Conservation (phyloP, 2,113 vertebrate species). For the Rhagologus leucostigma region DNA sequence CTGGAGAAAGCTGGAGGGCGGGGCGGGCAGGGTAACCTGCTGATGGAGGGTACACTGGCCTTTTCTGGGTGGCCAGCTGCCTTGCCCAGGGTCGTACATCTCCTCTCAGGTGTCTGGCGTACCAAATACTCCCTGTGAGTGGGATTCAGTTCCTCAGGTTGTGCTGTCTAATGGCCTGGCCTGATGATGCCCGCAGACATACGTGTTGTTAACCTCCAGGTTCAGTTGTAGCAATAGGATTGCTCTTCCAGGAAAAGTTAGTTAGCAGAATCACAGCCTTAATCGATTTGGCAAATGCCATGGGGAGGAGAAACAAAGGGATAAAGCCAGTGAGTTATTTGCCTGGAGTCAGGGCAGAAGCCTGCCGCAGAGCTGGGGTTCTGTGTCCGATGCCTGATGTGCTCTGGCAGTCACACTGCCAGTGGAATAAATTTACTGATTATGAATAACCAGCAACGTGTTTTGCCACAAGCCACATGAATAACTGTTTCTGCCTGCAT, state of each 20-base stretch:
- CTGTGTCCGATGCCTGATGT: not conserved
- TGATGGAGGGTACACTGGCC: not conserved
- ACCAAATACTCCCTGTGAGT: not conserved
- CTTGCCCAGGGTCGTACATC: fast-evolving
- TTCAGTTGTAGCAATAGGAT: not conserved
- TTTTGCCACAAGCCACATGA: not conserved
- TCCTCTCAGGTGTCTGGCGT: not conserved
- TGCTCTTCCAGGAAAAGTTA: not conserved
- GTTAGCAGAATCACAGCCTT: not conserved
- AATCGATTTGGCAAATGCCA: not conserved
- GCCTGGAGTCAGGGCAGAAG: not conserved
- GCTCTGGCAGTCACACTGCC: not conserved
- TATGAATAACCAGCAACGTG: not conserved
- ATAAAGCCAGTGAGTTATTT: not conserved
- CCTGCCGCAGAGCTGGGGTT: not conserved
- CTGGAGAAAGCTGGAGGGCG: not conserved
- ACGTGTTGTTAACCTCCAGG: not conserved
- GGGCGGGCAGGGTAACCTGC: not conserved
- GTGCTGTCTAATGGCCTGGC: not conserved
- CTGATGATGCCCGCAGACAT: fast-evolving
- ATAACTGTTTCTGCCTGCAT: not conserved
- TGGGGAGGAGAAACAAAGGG: not conserved
- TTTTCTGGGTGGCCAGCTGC: not conserved
- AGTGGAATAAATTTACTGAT: not conserved
- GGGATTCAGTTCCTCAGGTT: not conserved